Evolutionary conservation across 2,113 vertebrate species (phyloP), one percentile per base, ranked within the genome.

Genomic region (Platichthys flesus): DNA sequence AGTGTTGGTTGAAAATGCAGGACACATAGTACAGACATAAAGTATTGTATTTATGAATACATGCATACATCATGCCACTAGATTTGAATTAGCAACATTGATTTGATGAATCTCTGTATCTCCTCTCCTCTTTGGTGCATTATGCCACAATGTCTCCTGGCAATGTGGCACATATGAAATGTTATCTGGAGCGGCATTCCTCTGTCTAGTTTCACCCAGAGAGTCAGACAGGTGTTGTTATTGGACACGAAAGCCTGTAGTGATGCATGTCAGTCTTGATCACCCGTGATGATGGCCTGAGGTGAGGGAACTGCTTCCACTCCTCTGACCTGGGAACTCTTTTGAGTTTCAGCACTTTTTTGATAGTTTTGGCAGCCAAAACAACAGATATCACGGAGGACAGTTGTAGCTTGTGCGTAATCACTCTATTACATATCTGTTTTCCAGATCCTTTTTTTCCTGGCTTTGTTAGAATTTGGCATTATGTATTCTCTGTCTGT

Each of bases 241-340:
- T 93, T 24, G 82, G 91, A 91, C 89, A 78, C 83, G 93, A 92
- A 93, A 87, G 91, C 87, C 86, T 92, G 86, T 90, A 82, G 86
- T 93, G 92, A 94, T 90, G 87, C 60, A 58, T 90, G 94, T 94
- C 94, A 93, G 78, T 87, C 89, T 88, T 88, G 82, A 93, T 94
- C 90, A 92, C 74, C 72, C 68, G 64, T 86, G 86, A 89, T 77
- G 81, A 89, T 84, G 81, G 69, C 91, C 89, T 57, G 82, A 77
- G 91, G 90, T 82, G 70, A 76, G 71, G 75, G 90, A 90, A 89
- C 71, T 59, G 87, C 78, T 55, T 78, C 66, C 66, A 65, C 79
- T 85, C 75, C 74, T 74, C 74, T 86, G 83, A 85, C 83, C 86
- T 78, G 63, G 28, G 54, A 83, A 84, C 80, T 81, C 85, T 88